These are phyloP conservation scores for Himalopsyche anomala DNA, from an alignment of 2,888 invertebrate genomes.

Conservation along the genomic window DNA sequence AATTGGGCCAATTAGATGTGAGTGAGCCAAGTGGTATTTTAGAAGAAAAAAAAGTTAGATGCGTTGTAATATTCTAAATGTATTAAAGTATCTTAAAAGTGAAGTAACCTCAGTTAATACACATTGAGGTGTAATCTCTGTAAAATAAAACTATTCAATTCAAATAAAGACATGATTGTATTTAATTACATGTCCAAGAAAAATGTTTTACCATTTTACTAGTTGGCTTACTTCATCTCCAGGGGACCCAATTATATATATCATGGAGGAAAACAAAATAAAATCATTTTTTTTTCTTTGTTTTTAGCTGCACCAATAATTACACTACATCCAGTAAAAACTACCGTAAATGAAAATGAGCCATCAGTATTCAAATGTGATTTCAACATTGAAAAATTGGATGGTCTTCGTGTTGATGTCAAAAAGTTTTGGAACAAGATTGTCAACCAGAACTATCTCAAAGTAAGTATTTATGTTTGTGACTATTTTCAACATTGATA, in stretches of 20 bases:
- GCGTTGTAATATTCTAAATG: too few species aligned
- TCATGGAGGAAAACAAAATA: background rate
- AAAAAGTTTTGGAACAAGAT: constrained; percentile 63
- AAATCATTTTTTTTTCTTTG: constrained; percentile 12
- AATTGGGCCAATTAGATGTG: too few species aligned
- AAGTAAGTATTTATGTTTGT: constrained; percentile 11
- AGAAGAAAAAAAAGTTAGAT: too few species aligned
- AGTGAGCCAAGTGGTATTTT: too few species aligned
- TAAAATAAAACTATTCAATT: too few species aligned
- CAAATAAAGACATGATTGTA: too few species aligned
- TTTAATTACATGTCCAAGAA: too few species aligned
- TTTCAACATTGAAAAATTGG: constrained; percentile 72
- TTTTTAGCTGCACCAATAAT: constrained; percentile 79
- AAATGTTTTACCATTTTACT: too few species aligned
- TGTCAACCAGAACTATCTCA: constrained; percentile 51
- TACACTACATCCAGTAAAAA: constrained; percentile 76
- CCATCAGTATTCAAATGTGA: constrained; percentile 80
- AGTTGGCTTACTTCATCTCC: too few species aligned
- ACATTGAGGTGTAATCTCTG: too few species aligned
- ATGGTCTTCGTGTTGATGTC: constrained; percentile 51
- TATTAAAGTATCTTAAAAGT: too few species aligned
- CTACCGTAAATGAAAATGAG: constrained; percentile 82
- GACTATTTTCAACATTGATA: background rate
- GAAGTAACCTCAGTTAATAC: too few species aligned
- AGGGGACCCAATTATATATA: background rate